Evolutionary conservation across 2,797 vertebrate genomes (phyloP).

Genomic region (Crax fasciolata): DNA sequence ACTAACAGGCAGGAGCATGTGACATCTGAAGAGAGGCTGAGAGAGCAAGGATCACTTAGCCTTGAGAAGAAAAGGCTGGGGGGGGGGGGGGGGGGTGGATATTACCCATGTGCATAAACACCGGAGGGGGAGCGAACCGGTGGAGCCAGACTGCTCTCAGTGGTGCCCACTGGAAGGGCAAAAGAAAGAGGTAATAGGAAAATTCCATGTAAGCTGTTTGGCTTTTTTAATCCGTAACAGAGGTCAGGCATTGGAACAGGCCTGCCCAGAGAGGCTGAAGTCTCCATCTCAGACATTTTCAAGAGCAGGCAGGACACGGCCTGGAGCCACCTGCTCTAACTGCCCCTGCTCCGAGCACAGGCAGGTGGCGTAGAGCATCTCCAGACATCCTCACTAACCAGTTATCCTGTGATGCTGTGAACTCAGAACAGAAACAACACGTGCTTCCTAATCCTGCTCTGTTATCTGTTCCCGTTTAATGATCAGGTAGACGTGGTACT

Average conservation of each 20-base stretch:
- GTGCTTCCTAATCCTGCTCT: background rate
- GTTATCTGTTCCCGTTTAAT: background rate
- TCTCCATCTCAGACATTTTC: background rate
- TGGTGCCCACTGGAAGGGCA: background rate
- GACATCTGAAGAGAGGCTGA: background rate
- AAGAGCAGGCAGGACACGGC: background rate
- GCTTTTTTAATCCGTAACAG: background rate
- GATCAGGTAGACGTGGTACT: background rate
- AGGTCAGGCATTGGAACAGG: background rate
- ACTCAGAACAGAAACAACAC: background rate
- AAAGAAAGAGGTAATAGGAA: rapidly evolving
- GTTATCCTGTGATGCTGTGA: rapidly evolving
- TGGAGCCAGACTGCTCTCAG: background rate
- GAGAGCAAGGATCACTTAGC: background rate
- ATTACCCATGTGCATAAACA: background rate
- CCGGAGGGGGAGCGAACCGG: background rate
- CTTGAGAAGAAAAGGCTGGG: background rate
- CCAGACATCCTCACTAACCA: background rate
- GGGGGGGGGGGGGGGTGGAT: rapidly evolving
- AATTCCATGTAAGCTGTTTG: background rate
- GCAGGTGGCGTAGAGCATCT: background rate
- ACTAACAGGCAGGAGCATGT: background rate
- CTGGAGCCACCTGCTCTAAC: background rate
- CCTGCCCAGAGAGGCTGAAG: background rate
- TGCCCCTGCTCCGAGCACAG: background rate